Conservation (phyloP, 2,797 vertebrate genomes). For the Brachyrhaphis roseni region DNA sequence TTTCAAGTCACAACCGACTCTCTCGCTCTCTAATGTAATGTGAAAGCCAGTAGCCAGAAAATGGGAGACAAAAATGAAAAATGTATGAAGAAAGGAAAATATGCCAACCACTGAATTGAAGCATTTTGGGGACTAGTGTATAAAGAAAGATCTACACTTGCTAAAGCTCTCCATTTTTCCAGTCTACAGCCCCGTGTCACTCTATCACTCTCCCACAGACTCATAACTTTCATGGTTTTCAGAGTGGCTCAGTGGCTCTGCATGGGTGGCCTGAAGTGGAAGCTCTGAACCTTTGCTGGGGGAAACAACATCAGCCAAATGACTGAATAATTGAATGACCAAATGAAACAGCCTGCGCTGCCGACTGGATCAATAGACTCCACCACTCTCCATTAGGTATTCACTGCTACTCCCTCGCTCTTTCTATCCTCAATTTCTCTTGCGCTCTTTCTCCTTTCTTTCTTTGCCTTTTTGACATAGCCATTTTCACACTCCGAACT, state of each 20-base stretch:
- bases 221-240: constrained; percentile 40
- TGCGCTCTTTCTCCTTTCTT: constrained; percentile 15
- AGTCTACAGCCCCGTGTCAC: constrained; percentile 20
- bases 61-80: constrained; percentile 52
- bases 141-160: constrained; percentile 44
- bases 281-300: constrained; percentile 32
- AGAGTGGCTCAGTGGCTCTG: constrained; percentile 24
- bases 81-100: constrained; percentile 53
- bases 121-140: constrained; percentile 41
- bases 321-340: constrained; percentile 76
- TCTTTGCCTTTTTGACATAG: constrained; percentile 7
- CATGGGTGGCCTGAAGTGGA: constrained; percentile 42
- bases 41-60: constrained; percentile 29
- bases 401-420: constrained; percentile 33
- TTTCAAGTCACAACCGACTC: constrained; percentile 24
- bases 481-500: constrained; percentile 2
- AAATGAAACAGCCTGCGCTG: constrained; percentile 69
- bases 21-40: constrained; percentile 24
- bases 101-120: constrained; percentile 63
- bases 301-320: constrained; percentile 73
- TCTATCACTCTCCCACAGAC: constrained; percentile 36
- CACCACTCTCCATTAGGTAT: constrained; percentile 53
- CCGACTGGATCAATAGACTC: constrained; percentile 68
- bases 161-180: constrained; percentile 54
- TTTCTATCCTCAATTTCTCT: constrained; percentile 36